These are phyloP conservation scores for Eleutherodactylus coqui DNA, from an alignment of 2,797 vertebrate genomes.

Conservation along the genomic window DNA sequence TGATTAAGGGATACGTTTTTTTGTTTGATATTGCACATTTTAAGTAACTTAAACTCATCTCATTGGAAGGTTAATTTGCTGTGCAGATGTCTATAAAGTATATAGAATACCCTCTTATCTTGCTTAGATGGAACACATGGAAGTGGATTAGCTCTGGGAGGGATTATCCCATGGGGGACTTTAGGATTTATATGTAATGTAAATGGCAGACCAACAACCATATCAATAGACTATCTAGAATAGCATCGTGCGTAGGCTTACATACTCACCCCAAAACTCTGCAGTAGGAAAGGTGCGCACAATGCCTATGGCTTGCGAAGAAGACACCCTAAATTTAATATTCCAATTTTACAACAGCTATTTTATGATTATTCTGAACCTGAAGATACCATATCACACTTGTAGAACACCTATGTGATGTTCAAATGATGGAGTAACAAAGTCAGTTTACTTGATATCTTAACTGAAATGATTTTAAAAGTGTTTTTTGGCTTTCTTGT, in stretches of 20 bases:
- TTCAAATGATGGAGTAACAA: background rate
- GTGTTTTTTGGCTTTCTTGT: constrained; percentile 50
- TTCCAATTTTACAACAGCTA: background rate
- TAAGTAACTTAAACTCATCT: no score
- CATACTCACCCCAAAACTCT: background rate
- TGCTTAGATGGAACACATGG: no score
- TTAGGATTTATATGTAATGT: background rate
- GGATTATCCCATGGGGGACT: no score
- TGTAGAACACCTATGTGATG: background rate
- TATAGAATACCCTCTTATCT: no score
- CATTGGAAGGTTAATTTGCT: no score
- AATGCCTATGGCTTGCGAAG: background rate
- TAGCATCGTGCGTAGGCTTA: background rate
- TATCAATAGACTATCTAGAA: background rate
- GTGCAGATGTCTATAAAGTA: no score
- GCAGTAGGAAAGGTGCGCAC: background rate
- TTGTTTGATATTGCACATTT: no score
- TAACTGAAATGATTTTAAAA: constrained; percentile 26
- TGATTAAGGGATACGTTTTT: no score
- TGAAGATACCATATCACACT: background rate
- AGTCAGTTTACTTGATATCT: constrained; percentile 13
- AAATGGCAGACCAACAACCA: background rate
- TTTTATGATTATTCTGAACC: background rate
- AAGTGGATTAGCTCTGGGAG: no score
- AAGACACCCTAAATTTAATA: background rate